phyloP scores from a whole-genome alignment of 2,888 invertebrate species.

The Rotaria socialis region DNA sequence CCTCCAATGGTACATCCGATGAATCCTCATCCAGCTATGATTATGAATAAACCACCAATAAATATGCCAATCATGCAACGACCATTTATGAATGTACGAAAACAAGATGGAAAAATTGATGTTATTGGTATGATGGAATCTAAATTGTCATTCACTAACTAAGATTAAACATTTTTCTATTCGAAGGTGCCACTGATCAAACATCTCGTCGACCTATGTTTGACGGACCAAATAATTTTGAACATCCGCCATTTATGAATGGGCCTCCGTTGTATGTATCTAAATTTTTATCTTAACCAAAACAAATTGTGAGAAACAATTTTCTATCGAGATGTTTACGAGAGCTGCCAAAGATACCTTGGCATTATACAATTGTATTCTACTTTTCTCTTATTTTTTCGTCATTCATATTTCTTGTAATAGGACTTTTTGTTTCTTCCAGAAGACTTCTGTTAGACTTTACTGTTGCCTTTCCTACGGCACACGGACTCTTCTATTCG shows the following conservation, averaged over 20 bases:
- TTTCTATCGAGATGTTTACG: too few relatives aligned
- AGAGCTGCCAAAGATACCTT: too few relatives aligned
- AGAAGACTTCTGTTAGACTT: too few relatives aligned
- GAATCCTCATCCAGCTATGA: neutral
- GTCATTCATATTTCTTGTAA: too few relatives aligned
- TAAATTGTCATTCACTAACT: neutral
- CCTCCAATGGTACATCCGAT: neutral
- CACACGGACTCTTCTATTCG: too few relatives aligned
- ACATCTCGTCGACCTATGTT: conserved; percentile 31
- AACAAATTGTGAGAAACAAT: too few relatives aligned
- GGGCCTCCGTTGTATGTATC: conserved; percentile 8
- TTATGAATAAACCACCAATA: neutral
- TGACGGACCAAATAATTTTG: neutral
- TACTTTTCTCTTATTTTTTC: too few relatives aligned
- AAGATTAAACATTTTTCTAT: neutral
- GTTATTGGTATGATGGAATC: neutral
- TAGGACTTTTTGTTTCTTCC: too few relatives aligned
- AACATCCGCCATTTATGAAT: neutral
- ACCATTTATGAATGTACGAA: conserved; percentile 25
- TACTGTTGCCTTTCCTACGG: too few relatives aligned
- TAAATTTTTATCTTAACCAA: neutral
- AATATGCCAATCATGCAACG: neutral
- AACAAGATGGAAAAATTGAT: conserved; percentile 32
- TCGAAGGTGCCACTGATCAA: neutral
- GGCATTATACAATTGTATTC: too few relatives aligned